phyloP scores from a whole-genome alignment of 2,797 vertebrate species.

The Sciurus carolinensis region DNA sequence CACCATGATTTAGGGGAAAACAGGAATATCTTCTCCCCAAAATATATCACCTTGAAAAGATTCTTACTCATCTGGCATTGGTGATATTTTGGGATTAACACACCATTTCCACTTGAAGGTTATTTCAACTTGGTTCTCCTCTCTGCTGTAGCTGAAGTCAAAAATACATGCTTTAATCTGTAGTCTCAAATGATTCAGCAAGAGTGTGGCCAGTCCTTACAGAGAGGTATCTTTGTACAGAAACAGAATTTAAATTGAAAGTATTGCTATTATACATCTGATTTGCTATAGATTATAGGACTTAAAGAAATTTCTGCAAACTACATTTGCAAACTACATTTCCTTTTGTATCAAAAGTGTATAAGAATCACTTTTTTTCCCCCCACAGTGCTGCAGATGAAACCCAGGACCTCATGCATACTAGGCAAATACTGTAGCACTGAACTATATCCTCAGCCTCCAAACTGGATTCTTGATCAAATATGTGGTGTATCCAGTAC shows the following conservation, averaged over 20 bases:
- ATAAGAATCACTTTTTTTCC: not conserved
- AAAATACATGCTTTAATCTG: not conserved
- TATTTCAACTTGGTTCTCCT: not conserved
- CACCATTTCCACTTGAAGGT: not conserved
- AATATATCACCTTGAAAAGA: not conserved
- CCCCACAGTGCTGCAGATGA: not conserved
- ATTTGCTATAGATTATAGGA: not conserved
- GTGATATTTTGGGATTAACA: not conserved
- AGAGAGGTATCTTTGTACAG: not conserved
- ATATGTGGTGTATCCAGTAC: not conserved
- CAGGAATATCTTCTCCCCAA: not conserved
- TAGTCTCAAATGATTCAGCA: not conserved
- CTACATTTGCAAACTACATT: not conserved
- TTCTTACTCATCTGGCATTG: not conserved
- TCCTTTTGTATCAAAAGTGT: not conserved
- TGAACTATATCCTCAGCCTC: not conserved
- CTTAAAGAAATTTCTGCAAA: not conserved
- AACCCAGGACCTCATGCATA: not conserved
- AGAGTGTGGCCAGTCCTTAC: not conserved
- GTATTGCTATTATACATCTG: not conserved
- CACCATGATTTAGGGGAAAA: not conserved
- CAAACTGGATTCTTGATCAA: not conserved
- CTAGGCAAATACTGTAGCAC: not conserved
- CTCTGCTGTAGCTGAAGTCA: not conserved
- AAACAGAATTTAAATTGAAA: conserved; percentile 6